Evolutionary conservation across 2,797 vertebrate genomes (phyloP).

Genomic region (Lepilemur ruficaudatus): DNA sequence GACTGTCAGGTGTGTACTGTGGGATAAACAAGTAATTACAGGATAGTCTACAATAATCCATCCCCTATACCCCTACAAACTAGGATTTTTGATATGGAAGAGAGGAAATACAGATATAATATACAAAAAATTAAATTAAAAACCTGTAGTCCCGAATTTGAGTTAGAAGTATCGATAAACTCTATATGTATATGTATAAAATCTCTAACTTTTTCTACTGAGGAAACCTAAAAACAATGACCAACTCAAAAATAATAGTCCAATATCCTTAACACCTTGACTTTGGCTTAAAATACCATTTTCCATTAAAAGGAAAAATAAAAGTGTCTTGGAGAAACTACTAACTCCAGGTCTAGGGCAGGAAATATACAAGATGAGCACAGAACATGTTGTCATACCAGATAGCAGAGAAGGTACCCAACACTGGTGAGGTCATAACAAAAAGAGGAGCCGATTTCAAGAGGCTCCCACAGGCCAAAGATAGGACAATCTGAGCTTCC

Average conservation of each 20-base stretch:
- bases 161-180: not conserved
- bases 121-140: not conserved
- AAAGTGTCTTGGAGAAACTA: not conserved
- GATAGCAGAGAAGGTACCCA: not conserved
- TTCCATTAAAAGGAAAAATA: not conserved
- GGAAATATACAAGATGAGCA: not conserved
- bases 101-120: not conserved
- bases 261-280: not conserved
- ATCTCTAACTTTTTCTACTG: not conserved
- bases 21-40: not conserved
- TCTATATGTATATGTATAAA: not conserved
- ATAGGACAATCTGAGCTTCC: not conserved
- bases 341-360: not conserved
- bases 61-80: not conserved
- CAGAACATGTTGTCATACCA: not conserved
- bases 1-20: not conserved
- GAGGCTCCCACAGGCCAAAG: not conserved
- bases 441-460: not conserved
- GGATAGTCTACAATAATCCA: not conserved
- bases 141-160: not conserved
- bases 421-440: not conserved
- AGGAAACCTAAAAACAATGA: constrained; percentile 34
- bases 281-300: not conserved
- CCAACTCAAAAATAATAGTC: not conserved
- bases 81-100: not conserved